Percentiles rank a stretch among this genome's conserved stretches.
Evolutionary conservation across 2,113 vertebrate genomes (phyloP).

Genomic region (Dipodomys merriami): DNA sequence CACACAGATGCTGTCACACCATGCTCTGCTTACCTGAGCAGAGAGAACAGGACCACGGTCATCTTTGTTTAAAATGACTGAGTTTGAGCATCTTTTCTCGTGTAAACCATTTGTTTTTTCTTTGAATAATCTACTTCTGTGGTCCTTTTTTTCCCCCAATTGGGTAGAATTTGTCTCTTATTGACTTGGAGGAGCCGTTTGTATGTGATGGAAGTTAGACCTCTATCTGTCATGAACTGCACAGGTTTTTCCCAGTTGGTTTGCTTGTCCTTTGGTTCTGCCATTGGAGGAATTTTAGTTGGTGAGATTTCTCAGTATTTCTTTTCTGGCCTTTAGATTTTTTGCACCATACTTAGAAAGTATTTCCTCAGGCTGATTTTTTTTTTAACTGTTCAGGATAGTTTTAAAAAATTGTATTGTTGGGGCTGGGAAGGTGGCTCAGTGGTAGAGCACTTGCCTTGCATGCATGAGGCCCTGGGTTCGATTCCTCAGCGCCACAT

Average conservation of each 20-base stretch:
- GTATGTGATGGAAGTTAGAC: background rate
- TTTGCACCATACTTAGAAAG: background rate
- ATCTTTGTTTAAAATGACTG: background rate
- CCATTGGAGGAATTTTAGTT: background rate
- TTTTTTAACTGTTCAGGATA: too few relatives aligned
- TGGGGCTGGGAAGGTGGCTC: too few relatives aligned
- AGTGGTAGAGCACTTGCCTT: too few relatives aligned
- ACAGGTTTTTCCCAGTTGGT: background rate
- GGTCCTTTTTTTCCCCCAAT: background rate
- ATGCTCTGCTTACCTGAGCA: background rate
- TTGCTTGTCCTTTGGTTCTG: background rate
- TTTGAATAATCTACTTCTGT: background rate
- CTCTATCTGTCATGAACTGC: background rate
- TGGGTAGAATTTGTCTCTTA: background rate
- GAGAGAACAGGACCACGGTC: background rate
- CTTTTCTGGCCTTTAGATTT: background rate
- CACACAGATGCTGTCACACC: background rate
- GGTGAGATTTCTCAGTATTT: slow-evolving; percentile 3
- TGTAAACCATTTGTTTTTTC: background rate
- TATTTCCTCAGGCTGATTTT: background rate
- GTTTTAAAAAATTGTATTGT: too few relatives aligned
- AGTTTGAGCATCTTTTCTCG: background rate
- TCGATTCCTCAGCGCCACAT: too few relatives aligned
- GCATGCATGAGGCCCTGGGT: too few relatives aligned
- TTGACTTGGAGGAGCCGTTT: background rate